phyloP scores from a whole-genome alignment of 2,797 vertebrate species.

The Psittacula derbiana region DNA sequence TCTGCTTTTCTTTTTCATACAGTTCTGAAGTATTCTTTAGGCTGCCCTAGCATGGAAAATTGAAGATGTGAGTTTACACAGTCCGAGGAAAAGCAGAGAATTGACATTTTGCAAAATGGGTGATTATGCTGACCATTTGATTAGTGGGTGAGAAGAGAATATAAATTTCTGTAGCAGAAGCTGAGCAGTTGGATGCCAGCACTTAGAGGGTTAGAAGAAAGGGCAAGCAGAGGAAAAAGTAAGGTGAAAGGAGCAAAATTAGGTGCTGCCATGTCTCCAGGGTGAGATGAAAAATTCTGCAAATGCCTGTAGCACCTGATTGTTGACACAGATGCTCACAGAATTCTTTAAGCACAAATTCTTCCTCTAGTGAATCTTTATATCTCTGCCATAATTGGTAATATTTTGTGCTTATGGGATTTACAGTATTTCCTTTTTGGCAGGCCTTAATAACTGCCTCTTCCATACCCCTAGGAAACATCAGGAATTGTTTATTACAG shows the following conservation, averaged over 20 bases:
- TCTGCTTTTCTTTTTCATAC: not conserved
- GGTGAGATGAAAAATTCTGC: not conserved
- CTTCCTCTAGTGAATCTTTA: not conserved
- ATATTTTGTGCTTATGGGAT: conserved; percentile 8
- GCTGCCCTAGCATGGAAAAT: not conserved
- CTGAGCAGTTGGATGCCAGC: not conserved
- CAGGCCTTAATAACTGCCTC: conserved; percentile 23
- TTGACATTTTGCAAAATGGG: not conserved
- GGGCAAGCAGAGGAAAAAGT: not conserved
- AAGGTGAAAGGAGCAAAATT: not conserved
- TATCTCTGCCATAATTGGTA: not conserved
- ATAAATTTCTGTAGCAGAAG: not conserved
- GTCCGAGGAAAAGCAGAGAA: not conserved
- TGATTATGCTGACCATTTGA: not conserved
- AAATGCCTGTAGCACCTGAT: not conserved
- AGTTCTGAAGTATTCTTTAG: not conserved
- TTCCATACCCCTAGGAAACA: not conserved
- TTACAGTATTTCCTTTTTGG: conserved; percentile 5
- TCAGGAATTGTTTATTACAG: conserved; percentile 11
- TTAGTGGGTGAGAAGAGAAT: not conserved
- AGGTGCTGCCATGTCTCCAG: not conserved
- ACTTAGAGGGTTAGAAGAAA: not conserved
- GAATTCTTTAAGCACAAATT: not conserved
- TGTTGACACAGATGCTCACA: not conserved
- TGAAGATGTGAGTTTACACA: not conserved